Percentiles rank a stretch among this genome's conserved stretches.
These are phyloP conservation scores for Cryptotis parvus DNA, from an alignment of 2,113 vertebrate species.

Conservation along the genomic window DNA sequence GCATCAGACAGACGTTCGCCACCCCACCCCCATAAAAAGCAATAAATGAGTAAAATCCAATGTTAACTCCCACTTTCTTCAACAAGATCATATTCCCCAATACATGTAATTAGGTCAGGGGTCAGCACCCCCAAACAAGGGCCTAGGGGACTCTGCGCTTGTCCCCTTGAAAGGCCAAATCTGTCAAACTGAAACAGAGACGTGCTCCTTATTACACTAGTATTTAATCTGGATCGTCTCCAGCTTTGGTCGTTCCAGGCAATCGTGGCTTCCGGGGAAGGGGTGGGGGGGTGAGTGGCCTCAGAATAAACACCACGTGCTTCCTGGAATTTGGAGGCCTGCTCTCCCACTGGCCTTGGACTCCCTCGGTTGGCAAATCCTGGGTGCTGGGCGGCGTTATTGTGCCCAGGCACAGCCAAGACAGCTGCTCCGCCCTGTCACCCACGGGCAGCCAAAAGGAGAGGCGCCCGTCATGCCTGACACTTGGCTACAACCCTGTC, in stretches of 20 bases:
- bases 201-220: constrained; percentile 47
- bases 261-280: constrained; percentile 55
- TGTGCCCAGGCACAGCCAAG: constrained; percentile 67
- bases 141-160: not conserved
- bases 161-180: constrained; percentile 67
- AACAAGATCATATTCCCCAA: constrained; percentile 22
- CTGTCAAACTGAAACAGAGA: constrained; percentile 68
- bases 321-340: constrained; percentile 78
- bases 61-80: not conserved
- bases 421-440: constrained; percentile 73
- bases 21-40: not conserved
- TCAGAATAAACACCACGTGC: constrained; percentile 74
- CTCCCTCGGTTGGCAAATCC: constrained; percentile 70
- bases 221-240: constrained; percentile 78
- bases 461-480: constrained; percentile 72
- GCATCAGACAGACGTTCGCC: not conserved
- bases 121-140: constrained; percentile 18
- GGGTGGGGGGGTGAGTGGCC: constrained; percentile 57
- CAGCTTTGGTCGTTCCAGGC: constrained; percentile 59
- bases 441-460: constrained; percentile 45
- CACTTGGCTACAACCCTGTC: constrained; percentile 60
- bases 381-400: constrained; percentile 69
- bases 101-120: constrained; percentile 42
- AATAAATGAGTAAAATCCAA: too few species aligned
- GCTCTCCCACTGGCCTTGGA: constrained; percentile 72